Evolutionary conservation across 2,888 invertebrate genomes (phyloP).

Genomic region (Ochropleura leucogaster): DNA sequence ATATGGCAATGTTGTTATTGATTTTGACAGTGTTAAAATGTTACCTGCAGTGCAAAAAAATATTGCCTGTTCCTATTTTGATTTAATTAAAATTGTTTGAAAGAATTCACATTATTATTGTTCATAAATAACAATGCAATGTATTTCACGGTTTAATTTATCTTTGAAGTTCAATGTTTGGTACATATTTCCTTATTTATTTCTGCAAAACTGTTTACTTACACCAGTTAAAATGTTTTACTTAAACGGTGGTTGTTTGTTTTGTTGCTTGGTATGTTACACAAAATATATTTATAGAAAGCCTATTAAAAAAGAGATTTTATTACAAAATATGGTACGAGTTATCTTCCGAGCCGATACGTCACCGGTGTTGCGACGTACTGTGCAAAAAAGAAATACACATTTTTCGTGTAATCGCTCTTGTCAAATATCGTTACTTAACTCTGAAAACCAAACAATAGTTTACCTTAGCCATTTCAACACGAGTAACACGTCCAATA

Average conservation of each 20-base stretch:
- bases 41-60: slow-evolving; percentile 32
- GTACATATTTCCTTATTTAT: slow-evolving; percentile 9
- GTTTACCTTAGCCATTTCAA: slow-evolving; percentile 86
- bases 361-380: slow-evolving; percentile 62
- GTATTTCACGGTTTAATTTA: slow-evolving; percentile 14
- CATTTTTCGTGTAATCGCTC: slow-evolving; percentile 41
- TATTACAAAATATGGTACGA: slow-evolving; percentile 35
- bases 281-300: not conserved
- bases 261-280: not conserved
- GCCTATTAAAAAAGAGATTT: slow-evolving; percentile 9
- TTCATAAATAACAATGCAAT: not conserved
- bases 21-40: slow-evolving; percentile 52
- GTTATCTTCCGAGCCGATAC: slow-evolving; percentile 62
- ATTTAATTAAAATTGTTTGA: too few species aligned
- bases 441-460: slow-evolving; percentile 52
- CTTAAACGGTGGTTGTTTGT: not conserved
- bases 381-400: slow-evolving; percentile 51
- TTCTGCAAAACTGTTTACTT: slow-evolving; percentile 3
- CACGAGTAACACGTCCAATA: slow-evolving; percentile 64
- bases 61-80: not conserved
- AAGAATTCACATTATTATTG: not conserved
- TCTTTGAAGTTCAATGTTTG: slow-evolving; percentile 12
- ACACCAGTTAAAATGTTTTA: not conserved
- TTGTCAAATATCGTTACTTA: not conserved
- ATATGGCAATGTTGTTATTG: slow-evolving; percentile 58